Evolutionary conservation across 2,888 invertebrate genomes (phyloP), one percentile per base, ranked within the genome.

Genomic region (Watsonalla cultraria): DNA sequence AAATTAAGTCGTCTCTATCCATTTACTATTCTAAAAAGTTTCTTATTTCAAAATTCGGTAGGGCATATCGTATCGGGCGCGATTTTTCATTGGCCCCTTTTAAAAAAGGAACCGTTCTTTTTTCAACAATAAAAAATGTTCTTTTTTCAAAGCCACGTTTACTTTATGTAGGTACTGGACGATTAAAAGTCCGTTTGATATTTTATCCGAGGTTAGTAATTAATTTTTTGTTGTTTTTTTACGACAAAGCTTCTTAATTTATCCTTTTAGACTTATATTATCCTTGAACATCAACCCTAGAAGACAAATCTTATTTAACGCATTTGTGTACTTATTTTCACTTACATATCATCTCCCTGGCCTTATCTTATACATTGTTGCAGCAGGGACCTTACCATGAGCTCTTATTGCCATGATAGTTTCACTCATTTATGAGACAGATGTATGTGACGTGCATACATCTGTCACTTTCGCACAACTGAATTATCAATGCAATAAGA

Each of bases 41-140:
- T 82, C 80, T 66, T 72, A 80, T 82, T 84, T 80, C 78, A 79
- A 86, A 86, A 84, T 86, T 77, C 86, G 79, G 87, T 84, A 86
- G 87, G 80, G 78, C 77, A 80, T 76, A 75, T 74, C 68, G 75
- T 83, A 84, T 82, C 85, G 65, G 54, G 66, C 66, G 75, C 75
- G 74, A 81, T 81, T 83, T 81, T 78, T 86, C 84, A 84, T 87
- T 86, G 84, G 85, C 64, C 75, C 74, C 74, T 80, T 82, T 79
- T 72, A 74, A 82, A 82, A 82, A 79, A 75, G 64, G 71, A 78
- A 74, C 65, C 58, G 63, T 56, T 56, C 61, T 68, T 69, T 72
- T 59, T 74, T 74, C 74, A 72, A 73, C 8, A 11, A 37, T 13
- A 14, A 35, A 13, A 14, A 42, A 42, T 11, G 11, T 11, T 42